phyloP scores from a whole-genome alignment of 2,888 invertebrate genomes.

The Thymelicus sylvestris region DNA sequence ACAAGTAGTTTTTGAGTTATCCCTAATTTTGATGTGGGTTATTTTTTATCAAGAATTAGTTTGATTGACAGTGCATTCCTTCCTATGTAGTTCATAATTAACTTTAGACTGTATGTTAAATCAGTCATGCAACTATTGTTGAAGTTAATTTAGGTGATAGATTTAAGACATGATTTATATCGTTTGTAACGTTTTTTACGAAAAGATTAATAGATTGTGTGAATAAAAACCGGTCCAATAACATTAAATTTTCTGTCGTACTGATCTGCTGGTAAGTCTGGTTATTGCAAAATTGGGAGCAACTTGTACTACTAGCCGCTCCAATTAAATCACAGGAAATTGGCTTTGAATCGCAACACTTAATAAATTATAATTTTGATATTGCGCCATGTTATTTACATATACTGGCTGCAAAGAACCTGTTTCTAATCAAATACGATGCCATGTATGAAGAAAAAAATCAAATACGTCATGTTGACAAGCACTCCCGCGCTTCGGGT shows the following conservation, averaged over 20 bases:
- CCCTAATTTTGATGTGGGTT: no score
- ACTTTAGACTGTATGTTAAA: no score
- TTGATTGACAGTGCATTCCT: no score
- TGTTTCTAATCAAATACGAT: slow-evolving; percentile 54
- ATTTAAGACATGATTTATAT: not conserved
- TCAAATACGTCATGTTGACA: slow-evolving; percentile 52
- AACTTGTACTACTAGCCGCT: slow-evolving; percentile 33
- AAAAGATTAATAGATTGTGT: slow-evolving; percentile 4
- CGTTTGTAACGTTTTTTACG: not conserved
- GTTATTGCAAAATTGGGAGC: slow-evolving; percentile 28
- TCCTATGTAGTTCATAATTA: no score
- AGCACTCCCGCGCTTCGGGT: slow-evolving; percentile 66
- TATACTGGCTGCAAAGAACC: slow-evolving; percentile 50
- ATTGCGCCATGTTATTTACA: slow-evolving; percentile 40
- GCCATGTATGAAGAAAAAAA: slow-evolving; percentile 21
- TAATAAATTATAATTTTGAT: slow-evolving; percentile 38
- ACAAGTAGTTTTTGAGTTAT: no score
- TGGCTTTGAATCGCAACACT: slow-evolving; percentile 41
- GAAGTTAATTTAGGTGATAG: not conserved
- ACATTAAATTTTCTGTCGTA: not conserved
- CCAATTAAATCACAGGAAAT: slow-evolving; percentile 56
- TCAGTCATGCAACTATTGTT: not conserved
- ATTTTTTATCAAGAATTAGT: no score
- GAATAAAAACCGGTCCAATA: not conserved
- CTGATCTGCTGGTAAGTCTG: slow-evolving; percentile 5